A percentile compares a stretch with the other conserved stretches of the same genome.
phyloP scores from a whole-genome alignment of 2,797 vertebrate species.

The Mormyrops boulengeri region DNA sequence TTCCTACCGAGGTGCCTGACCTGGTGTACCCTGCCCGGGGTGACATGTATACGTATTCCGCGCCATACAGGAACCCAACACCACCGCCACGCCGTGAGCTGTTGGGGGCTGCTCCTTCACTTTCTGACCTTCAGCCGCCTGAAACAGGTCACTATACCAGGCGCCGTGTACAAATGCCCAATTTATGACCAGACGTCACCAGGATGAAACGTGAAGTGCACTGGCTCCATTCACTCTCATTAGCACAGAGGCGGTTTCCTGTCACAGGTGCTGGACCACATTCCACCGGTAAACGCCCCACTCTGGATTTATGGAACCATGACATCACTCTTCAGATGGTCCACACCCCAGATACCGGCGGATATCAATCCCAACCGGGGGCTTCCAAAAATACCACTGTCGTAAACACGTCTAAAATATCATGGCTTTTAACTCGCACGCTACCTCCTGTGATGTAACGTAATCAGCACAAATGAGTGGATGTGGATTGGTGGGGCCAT shows the following conservation, averaged over 20 bases:
- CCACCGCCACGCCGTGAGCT: background rate
- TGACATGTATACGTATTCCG: background rate
- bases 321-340: slow-evolving; percentile 30
- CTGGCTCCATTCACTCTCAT: background rate
- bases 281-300: slow-evolving; percentile 36
- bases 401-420: background rate
- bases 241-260: background rate
- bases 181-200: background rate
- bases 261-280: slow-evolving; percentile 30
- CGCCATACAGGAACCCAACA: background rate
- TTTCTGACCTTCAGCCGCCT: background rate
- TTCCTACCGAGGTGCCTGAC: background rate
- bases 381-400: background rate
- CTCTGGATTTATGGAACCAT: slow-evolving; percentile 25
- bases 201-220: background rate
- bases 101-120: background rate
- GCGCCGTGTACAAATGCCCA: too few species aligned
- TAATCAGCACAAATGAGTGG: background rate
- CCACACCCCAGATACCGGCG: background rate
- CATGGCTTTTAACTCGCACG: background rate
- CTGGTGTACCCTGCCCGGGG: background rate
- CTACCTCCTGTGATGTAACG: background rate
- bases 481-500: background rate
- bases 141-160: background rate
- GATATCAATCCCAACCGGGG: background rate